Evolutionary conservation across 2,113 vertebrate genomes (phyloP).

Genomic region (Pomatostomus ruficeps): DNA sequence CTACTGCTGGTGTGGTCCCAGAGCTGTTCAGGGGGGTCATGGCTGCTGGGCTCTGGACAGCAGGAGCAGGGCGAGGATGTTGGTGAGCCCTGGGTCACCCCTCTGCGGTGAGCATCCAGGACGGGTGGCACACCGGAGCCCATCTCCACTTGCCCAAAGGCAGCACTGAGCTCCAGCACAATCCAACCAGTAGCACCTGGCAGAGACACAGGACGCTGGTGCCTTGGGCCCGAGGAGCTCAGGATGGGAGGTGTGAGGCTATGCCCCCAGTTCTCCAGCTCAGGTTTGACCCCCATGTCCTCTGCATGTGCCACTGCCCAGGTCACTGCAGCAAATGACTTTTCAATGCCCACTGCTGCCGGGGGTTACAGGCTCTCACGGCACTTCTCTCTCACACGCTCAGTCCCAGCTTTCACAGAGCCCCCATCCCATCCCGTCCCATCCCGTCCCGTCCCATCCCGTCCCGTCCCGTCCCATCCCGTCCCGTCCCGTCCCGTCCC

Average conservation of each 20-base stretch:
- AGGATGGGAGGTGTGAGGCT: not conserved
- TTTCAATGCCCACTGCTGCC: not conserved
- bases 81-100: not conserved
- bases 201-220: accelerated
- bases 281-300: not conserved
- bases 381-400: accelerated
- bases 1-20: accelerated
- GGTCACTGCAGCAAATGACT: not conserved
- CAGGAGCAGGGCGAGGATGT: not conserved
- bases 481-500: too few relatives aligned
- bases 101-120: not conserved
- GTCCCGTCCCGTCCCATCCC: accelerated
- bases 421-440: accelerated
- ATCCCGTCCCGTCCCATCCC: accelerated
- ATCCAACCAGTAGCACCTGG: accelerated
- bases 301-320: not conserved
- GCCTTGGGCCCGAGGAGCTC: not conserved
- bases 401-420: not conserved
- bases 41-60: not conserved
- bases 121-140: accelerated
- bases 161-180: not conserved
- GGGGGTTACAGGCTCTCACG: accelerated
- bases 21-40: accelerated
- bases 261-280: not conserved
- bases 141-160: not conserved